phyloP scores from a whole-genome alignment of 2,888 invertebrate species.

The Deilephila elpenor region DNA sequence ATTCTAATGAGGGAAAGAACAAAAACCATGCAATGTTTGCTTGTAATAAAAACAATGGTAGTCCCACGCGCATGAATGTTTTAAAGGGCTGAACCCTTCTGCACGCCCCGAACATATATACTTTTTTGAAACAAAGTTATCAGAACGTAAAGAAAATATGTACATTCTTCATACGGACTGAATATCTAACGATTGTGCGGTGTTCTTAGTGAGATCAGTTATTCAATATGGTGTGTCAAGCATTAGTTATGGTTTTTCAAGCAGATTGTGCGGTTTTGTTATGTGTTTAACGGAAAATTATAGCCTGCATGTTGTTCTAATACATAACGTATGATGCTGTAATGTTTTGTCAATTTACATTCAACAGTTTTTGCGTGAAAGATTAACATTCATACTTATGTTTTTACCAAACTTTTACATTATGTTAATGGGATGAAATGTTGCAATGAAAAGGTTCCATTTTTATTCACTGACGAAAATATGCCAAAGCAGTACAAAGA shows the following conservation, averaged over 20 bases:
- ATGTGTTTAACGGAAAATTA: too few species aligned
- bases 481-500: not conserved
- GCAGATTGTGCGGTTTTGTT: too few species aligned
- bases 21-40: slow-evolving; percentile 65
- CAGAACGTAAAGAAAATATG: slow-evolving; percentile 23
- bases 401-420: too few species aligned
- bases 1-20: slow-evolving; percentile 64
- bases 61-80: slow-evolving; percentile 67
- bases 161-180: slow-evolving; percentile 1
- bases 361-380: too few species aligned
- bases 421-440: too few species aligned
- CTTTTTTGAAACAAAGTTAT: slow-evolving; percentile 39
- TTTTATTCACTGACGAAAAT: not conserved
- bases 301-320: too few species aligned
- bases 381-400: too few species aligned
- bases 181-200: slow-evolving; percentile 1
- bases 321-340: too few species aligned
- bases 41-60: slow-evolving; percentile 73
- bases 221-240: not conserved
- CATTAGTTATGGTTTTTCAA: not conserved
- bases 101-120: slow-evolving; percentile 55
- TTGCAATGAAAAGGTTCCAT: not conserved
- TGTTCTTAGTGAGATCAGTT: not conserved
- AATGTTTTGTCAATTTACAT: too few species aligned
- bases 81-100: slow-evolving; percentile 58